These are phyloP conservation scores for Himalopsyche anomala DNA, from an alignment of 2,888 invertebrate species.

Conservation along the genomic window DNA sequence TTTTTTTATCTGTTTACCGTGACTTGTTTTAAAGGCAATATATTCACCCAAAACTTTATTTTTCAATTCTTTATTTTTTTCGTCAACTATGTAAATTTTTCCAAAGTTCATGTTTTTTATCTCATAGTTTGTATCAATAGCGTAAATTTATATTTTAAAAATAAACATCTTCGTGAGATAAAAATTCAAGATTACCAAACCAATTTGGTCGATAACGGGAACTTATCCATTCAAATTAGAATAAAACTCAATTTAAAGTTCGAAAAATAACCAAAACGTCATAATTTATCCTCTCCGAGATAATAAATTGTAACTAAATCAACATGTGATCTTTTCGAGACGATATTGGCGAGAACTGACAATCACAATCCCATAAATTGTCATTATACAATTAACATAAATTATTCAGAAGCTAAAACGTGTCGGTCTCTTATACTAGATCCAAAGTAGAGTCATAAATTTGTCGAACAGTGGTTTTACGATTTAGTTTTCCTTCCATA, in stretches of 20 bases:
- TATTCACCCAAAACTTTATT: too few species aligned
- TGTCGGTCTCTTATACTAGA: slow-evolving; percentile 17
- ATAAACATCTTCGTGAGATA: not conserved
- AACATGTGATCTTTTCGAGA: slow-evolving; percentile 15
- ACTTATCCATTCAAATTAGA: not conserved
- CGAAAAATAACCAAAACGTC: slow-evolving; percentile 8
- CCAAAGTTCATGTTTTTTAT: not conserved
- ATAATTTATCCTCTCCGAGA: not conserved
- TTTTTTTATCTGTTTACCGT: too few species aligned
- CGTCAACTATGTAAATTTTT: slow-evolving; percentile 8
- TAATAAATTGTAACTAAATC: slow-evolving; percentile 22
- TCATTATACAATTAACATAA: slow-evolving; percentile 38
- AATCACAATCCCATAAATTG: slow-evolving; percentile 2
- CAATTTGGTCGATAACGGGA: slow-evolving; percentile 9
- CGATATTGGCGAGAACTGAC: not conserved
- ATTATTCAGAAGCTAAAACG: slow-evolving; percentile 18
- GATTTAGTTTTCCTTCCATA: not conserved
- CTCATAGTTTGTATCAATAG: too few species aligned
- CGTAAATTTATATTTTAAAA: not conserved
- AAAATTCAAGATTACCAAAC: slow-evolving; percentile 10
- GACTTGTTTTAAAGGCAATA: too few species aligned
- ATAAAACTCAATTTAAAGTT: slow-evolving; percentile 23
- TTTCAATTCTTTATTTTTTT: too few species aligned
- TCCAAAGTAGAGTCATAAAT: slow-evolving; percentile 2
- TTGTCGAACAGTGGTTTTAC: slow-evolving; percentile 4